Conservation (phyloP, 2,888 invertebrate species). For the Helobdella robusta region DNA sequence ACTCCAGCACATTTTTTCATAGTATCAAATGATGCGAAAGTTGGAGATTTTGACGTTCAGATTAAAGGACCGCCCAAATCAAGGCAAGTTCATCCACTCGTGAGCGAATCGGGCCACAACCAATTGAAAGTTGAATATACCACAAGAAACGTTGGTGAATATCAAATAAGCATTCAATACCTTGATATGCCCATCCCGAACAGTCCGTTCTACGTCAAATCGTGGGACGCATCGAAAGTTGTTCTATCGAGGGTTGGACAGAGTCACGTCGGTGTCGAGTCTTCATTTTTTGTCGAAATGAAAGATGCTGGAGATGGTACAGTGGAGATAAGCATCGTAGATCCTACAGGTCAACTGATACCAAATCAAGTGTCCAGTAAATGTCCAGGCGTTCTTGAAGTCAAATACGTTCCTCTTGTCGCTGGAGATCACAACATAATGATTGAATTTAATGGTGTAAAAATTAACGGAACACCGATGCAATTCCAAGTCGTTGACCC, state of each 20-base stretch:
- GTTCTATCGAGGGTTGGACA: conserved; percentile 52
- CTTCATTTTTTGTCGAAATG: conserved; percentile 68
- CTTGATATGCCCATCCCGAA: conserved; percentile 63
- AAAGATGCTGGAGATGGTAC: conserved; percentile 92
- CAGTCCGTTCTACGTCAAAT: conserved; percentile 87
- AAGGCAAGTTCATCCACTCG: conserved; percentile 18
- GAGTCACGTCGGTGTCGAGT: conserved; percentile 29
- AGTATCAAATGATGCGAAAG: conserved; percentile 62
- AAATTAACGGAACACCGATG: conserved; percentile 57
- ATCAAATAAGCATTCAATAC: conserved; percentile 48
- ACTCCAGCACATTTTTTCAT: conserved; percentile 74
- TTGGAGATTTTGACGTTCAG: conserved; percentile 45
- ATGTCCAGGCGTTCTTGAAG: conserved; percentile 69
- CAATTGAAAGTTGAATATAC: conserved; percentile 28
- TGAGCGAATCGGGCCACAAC: conserved; percentile 20
- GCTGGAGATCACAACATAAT: conserved; percentile 81
- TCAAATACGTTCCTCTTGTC: conserved; percentile 87
- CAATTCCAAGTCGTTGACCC: conserved; percentile 27
- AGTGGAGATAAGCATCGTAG: conserved; percentile 91
- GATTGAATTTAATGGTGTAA: conserved; percentile 87
- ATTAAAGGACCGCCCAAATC: conserved; percentile 42
- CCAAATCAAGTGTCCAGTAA: conserved; percentile 96
- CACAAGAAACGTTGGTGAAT: conserved; percentile 34
- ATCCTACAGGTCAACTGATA: conserved; percentile 84
- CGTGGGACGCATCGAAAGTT: conserved; percentile 56